Evolutionary conservation across 2,797 vertebrate genomes (phyloP).

Genomic region (Melopsittacus undulatus): DNA sequence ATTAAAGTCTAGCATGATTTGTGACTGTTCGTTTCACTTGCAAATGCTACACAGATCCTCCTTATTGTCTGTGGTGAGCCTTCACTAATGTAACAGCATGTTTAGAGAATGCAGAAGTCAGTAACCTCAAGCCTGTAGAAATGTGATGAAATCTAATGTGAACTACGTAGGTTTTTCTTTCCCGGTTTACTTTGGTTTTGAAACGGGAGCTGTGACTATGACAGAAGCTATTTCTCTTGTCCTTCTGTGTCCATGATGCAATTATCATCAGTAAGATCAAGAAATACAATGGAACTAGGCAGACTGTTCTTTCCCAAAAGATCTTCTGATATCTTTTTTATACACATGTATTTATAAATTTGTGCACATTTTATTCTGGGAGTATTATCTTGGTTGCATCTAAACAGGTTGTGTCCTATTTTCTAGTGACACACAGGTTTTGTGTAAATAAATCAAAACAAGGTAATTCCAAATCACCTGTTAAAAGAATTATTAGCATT

Average conservation of each 20-base stretch:
- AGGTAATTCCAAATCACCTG: not conserved
- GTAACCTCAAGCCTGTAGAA: not conserved
- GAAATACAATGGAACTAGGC: not conserved
- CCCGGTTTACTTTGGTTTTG: slow-evolving; percentile 24
- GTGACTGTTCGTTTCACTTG: not conserved
- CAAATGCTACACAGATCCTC: not conserved
- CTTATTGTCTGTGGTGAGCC: not conserved
- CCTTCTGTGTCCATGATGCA: not conserved
- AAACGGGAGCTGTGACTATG: not conserved
- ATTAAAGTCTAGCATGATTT: not conserved
- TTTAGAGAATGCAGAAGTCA: not conserved
- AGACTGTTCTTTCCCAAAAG: not conserved
- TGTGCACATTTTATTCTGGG: not conserved
- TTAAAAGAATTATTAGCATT: not conserved
- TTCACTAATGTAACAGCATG: not conserved
- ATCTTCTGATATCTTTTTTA: not conserved
- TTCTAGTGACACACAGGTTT: not conserved
- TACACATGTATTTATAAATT: not conserved
- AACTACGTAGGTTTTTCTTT: not conserved
- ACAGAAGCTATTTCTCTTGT: not conserved
- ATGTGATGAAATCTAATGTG: not conserved
- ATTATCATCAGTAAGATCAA: not conserved
- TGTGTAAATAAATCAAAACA: not conserved
- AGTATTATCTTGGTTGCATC: not conserved
- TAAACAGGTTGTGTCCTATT: not conserved